Evolutionary conservation across 2,113 vertebrate genomes (phyloP), one percentile per base, ranked within the genome.

Genomic region (Proteles cristata): DNA sequence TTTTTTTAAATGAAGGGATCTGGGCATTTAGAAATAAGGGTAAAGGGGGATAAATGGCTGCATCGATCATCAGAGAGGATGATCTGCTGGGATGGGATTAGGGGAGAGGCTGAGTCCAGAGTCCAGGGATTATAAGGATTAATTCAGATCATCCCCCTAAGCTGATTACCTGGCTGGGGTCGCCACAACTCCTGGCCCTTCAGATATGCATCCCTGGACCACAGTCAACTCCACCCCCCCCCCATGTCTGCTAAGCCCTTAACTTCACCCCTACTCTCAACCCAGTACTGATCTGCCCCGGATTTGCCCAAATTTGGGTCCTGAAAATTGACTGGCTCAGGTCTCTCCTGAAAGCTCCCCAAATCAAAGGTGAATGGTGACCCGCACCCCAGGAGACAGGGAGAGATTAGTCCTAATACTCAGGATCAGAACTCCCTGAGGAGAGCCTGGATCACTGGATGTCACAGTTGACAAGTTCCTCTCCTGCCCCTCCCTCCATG

Each of bases 71-170:
- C 43, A 93, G 88, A 90, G 31, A 91, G 88, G 96, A 97, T 97
- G 85, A 98, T 92, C 95, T 89, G 19, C 33, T 58, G 55, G 81
- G 94, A 79, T 94, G 83, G 61, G 94, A 97, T 97, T 95, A 97
- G 92, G 71, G 86, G 19, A 39, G 48, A 96, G 85, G 95, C 66
- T 94, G 88, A 96, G 80, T 81, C 80, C 81, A 79, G 79, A 93
- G 31, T 83, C 68, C 85, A 82, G 63, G 61, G 96, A 94, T 97
- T 94, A 94, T 23, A 33, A 74, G 88, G 86, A 95, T 97, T 94
- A 97, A 96, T 53, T 89, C 53, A 71, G 93, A 96, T 97, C 35
- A 97, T 96, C 93, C 87, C 48, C 68, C 83, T 93, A 94, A 97
- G 0, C 14, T 73, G 92, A 92, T 88, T 91, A 95, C 93, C 91